Conservation (phyloP, 2,888 invertebrate species). For the Chymomyza amoena region DNA sequence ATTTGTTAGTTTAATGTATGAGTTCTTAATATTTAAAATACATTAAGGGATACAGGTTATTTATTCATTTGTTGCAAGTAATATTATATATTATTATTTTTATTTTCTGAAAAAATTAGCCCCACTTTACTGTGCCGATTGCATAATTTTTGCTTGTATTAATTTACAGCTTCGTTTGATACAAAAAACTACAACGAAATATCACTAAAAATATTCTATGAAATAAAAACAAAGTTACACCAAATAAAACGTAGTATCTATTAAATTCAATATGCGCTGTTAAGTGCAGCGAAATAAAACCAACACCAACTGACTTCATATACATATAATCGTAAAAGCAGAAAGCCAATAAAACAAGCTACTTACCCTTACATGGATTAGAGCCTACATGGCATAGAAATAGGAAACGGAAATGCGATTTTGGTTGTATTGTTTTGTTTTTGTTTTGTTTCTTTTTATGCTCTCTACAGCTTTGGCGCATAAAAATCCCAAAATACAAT, state of each 20-base stretch:
- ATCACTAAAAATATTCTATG: slow-evolving; percentile 2
- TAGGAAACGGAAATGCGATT: slow-evolving; percentile 67
- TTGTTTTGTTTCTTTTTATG: neutral
- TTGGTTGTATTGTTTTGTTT: slow-evolving; percentile 33
- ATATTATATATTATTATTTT: too few relatives aligned
- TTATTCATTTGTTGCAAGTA: too few relatives aligned
- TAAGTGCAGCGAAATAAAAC: slow-evolving; percentile 49
- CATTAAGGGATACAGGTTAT: too few relatives aligned
- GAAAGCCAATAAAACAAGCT: slow-evolving; percentile 58
- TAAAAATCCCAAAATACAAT: slow-evolving; percentile 71
- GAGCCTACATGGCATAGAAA: slow-evolving; percentile 43
- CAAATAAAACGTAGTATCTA: slow-evolving; percentile 45
- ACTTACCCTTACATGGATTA: slow-evolving; percentile 2
- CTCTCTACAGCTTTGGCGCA: slow-evolving; percentile 4
- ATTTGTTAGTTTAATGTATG: too few relatives aligned
- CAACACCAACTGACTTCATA: slow-evolving; percentile 16
- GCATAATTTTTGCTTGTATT: too few relatives aligned
- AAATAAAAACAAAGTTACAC: slow-evolving; percentile 25
- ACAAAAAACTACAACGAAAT: neutral
- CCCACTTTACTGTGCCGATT: too few relatives aligned
- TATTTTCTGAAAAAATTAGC: too few relatives aligned
- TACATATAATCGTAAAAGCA: slow-evolving; percentile 20
- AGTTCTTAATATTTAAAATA: too few relatives aligned
- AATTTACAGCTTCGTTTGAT: too few relatives aligned
- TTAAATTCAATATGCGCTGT: slow-evolving; percentile 57